These are phyloP conservation scores for Apodemus speciosus DNA, from an alignment of 2,113 vertebrate species.

Conservation along the genomic window DNA sequence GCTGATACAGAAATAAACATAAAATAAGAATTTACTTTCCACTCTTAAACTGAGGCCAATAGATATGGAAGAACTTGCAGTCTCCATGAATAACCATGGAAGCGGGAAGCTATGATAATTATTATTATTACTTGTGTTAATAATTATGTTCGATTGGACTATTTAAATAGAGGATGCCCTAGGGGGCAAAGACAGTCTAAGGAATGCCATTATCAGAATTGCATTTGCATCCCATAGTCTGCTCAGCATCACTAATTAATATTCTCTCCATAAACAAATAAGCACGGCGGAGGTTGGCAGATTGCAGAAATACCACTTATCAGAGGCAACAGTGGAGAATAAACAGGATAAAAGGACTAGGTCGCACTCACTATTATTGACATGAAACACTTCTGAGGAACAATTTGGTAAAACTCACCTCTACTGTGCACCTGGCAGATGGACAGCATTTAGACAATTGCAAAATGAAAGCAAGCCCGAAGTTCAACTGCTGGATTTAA, in stretches of 20 bases:
- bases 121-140: conserved; percentile 66
- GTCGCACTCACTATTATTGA: not conserved
- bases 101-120: conserved; percentile 31
- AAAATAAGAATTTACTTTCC: conserved; percentile 22
- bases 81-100: conserved; percentile 49
- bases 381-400: conserved; percentile 64
- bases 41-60: conserved; percentile 21
- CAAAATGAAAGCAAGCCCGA: conserved; percentile 72
- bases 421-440: conserved; percentile 59
- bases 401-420: conserved; percentile 68
- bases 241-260: conserved; percentile 59
- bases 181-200: not conserved
- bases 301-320: conserved; percentile 19
- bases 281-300: not conserved
- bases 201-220: conserved; percentile 56
- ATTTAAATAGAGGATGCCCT: conserved; percentile 40
- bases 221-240: conserved; percentile 9
- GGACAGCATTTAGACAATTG: conserved; percentile 73
- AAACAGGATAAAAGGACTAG: conserved; percentile 13
- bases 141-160: conserved; percentile 61
- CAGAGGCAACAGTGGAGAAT: conserved; percentile 53
- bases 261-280: conserved; percentile 66
- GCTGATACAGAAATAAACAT: conserved; percentile 25
- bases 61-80: not conserved
- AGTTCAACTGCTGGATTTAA: conserved; percentile 76